Evolutionary conservation across 2,797 vertebrate genomes (phyloP).

Genomic region (Babyrousa celebensis): DNA sequence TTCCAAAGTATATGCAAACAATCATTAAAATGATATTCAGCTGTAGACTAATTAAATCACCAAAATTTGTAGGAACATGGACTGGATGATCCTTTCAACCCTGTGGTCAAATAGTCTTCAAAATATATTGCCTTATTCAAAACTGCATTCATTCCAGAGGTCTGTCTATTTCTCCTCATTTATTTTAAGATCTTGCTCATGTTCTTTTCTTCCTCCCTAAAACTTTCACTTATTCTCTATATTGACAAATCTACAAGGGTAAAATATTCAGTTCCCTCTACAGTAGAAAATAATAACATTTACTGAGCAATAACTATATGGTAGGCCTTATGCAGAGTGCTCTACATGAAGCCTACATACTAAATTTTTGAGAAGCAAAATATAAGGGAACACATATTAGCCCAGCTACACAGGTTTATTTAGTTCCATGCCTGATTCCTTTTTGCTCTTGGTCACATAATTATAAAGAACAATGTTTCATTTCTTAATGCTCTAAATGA

Average conservation of each 20-base stretch:
- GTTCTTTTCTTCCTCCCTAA: not conserved
- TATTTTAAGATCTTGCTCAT: conserved; percentile 31
- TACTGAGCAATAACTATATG: not conserved
- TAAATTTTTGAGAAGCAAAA: conserved; percentile 50
- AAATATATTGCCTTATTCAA: conserved; percentile 48
- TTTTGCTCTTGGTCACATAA: conserved; percentile 41
- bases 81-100: conserved; percentile 43
- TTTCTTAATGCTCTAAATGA: conserved; percentile 72
- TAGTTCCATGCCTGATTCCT: not conserved
- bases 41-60: conserved; percentile 31
- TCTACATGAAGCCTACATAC: not conserved
- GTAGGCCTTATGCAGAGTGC: not conserved
- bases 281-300: not conserved
- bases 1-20: conserved; percentile 15
- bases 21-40: conserved; percentile 62
- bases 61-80: not conserved
- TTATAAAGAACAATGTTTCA: conserved; percentile 63
- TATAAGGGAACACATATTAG: not conserved
- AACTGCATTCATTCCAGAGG: not conserved
- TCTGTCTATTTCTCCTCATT: not conserved
- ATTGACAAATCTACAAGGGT: not conserved
- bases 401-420: not conserved
- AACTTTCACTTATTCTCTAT: conserved; percentile 18
- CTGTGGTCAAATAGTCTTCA: not conserved
- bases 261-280: not conserved